These are phyloP conservation scores for Lophius piscatorius DNA, from an alignment of 2,113 vertebrate species.

Conservation along the genomic window DNA sequence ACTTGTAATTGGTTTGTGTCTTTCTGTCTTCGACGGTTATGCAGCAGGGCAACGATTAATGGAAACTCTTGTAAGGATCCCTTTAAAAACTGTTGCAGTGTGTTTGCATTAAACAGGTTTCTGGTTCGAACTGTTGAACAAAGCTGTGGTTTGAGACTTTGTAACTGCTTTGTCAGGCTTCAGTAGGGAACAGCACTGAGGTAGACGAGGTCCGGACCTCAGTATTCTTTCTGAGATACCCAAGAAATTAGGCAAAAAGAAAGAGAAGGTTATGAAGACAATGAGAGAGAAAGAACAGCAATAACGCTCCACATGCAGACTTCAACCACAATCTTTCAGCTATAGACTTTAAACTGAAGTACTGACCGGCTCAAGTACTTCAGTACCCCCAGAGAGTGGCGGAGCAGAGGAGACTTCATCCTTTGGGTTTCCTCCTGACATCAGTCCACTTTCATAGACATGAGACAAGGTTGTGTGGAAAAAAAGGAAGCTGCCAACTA, in stretches of 20 bases:
- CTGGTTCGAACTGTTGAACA: slow-evolving; percentile 31
- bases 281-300: too few species aligned
- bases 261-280: too few species aligned
- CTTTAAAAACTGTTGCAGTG: slow-evolving; percentile 45
- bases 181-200: too few species aligned
- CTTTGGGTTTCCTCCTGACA: background rate
- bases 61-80: slow-evolving; percentile 41
- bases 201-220: too few species aligned
- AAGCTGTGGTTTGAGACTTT: slow-evolving; percentile 19
- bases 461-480: background rate
- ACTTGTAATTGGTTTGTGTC: slow-evolving; percentile 67
- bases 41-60: slow-evolving; percentile 63
- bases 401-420: too few species aligned
- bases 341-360: background rate
- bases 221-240: too few species aligned
- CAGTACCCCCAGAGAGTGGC: background rate
- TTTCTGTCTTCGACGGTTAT: slow-evolving; percentile 54
- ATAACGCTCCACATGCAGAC: too few species aligned
- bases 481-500: background rate
- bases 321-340: too few species aligned
- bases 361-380: background rate
- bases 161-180: too few species aligned
- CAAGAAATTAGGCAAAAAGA: too few species aligned
- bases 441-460: background rate
- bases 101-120: slow-evolving; percentile 32